These are phyloP conservation scores for Anagyrus pseudococci DNA, from an alignment of 2,888 invertebrate species.

Conservation along the genomic window DNA sequence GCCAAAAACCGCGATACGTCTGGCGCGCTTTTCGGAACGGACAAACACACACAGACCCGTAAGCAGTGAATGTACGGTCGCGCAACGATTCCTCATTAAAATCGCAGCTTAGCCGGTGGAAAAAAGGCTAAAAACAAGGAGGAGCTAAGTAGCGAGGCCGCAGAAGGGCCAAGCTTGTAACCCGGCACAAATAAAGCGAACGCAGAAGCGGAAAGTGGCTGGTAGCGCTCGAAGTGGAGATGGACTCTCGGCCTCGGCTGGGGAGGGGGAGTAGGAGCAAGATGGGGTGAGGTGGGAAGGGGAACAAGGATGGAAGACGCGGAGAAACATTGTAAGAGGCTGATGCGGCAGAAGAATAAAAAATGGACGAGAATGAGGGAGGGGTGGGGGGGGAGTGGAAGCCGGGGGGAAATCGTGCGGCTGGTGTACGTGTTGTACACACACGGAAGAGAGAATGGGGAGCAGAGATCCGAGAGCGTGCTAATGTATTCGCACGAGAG, in stretches of 20 bases:
- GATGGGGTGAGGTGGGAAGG: not conserved
- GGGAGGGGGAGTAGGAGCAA: not conserved
- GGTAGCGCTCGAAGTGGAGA: too few species aligned
- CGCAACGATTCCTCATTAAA: slow-evolving; percentile 8
- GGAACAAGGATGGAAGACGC: not conserved
- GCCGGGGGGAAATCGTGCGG: too few species aligned
- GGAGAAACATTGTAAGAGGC: slow-evolving; percentile 6
- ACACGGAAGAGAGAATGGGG: slow-evolving; percentile 45
- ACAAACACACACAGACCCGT: too few species aligned
- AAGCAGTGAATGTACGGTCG: too few species aligned
- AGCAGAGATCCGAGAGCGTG: slow-evolving; percentile 54
- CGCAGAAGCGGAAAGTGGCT: not conserved
- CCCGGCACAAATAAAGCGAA: not conserved
- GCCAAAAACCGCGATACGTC: too few species aligned
- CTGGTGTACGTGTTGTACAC: too few species aligned
- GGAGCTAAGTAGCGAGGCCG: too few species aligned
- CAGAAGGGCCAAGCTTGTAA: too few species aligned
- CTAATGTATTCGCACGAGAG: slow-evolving; percentile 54
- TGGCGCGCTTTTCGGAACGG: too few species aligned
- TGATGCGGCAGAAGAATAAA: slow-evolving; percentile 25
- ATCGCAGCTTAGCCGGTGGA: slow-evolving; percentile 10
- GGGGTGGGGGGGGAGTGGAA: not conserved
- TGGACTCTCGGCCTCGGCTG: not conserved
- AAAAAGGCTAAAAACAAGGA: not conserved
- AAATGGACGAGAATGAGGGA: not conserved